phyloP scores from a whole-genome alignment of 2,797 vertebrate species.

The Centroberyx gerrardi region DNA sequence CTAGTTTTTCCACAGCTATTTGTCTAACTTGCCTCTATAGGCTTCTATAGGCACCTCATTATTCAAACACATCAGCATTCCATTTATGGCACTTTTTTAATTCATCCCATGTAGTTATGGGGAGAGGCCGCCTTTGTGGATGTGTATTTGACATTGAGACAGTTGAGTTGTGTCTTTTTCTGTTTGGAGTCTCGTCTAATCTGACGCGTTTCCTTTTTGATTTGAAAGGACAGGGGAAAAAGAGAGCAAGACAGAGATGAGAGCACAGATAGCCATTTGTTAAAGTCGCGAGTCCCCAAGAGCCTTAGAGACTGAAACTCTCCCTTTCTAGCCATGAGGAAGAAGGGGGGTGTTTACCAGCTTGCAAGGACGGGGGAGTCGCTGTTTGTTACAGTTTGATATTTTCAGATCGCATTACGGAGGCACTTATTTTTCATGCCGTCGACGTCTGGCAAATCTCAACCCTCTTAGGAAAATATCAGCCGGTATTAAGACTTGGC shows the following conservation, averaged over 20 bases:
- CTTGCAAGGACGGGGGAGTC: slow-evolving; percentile 24
- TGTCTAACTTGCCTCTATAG: background rate
- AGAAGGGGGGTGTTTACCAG: slow-evolving; percentile 20
- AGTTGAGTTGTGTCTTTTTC: slow-evolving; percentile 13
- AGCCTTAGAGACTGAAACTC: background rate
- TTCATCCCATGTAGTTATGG: background rate
- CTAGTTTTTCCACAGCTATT: background rate
- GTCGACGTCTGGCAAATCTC: slow-evolving; percentile 47
- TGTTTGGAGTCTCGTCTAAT: slow-evolving; percentile 31
- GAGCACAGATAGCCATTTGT: slow-evolving; percentile 41
- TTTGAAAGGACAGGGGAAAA: slow-evolving; percentile 20
- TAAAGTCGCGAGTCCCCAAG: slow-evolving; percentile 15
- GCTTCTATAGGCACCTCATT: no score
- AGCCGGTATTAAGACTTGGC: background rate
- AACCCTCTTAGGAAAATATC: slow-evolving; percentile 30
- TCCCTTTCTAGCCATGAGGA: slow-evolving; percentile 9
- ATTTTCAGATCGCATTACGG: slow-evolving; percentile 46
- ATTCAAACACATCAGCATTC: background rate
- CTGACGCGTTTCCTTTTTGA: slow-evolving; percentile 26
- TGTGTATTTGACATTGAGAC: background rate
- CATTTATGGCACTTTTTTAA: background rate
- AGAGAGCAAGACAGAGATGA: slow-evolving; percentile 14
- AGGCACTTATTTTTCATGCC: slow-evolving; percentile 48
- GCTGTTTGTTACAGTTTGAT: slow-evolving; percentile 63
- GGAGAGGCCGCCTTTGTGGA: background rate